Base-by-base conservation (phyloP, 1,140 invertebrate genomes). In the Ephestia elutella region DNA sequence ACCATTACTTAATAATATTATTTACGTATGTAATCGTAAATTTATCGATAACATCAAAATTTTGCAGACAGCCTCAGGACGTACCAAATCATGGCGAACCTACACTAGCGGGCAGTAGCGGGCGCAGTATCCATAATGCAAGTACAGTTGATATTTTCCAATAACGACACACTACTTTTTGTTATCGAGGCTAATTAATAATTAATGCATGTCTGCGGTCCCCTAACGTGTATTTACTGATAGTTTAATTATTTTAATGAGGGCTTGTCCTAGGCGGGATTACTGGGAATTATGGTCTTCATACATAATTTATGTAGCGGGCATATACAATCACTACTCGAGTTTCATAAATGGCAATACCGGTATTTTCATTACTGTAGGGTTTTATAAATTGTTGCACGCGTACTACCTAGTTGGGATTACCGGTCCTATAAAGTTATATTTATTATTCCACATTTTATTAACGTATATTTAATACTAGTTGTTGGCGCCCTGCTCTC, bases 141-240 rank as follows among this genome's bases (percentile, higher is more conserved):
- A 81, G 66, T 57, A 54, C 74, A 60, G 66, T 67, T 63, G 68
- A 70, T 71, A 73, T 75, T 73, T 70, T 68, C 74, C 69, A 71
- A 75, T 77, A 75, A 75, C 78, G 70, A 71, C 65, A 73, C 60
- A 73, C 62, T 63, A 72, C 64, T 80, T 83, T 82, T 81, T 79
- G 67, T 73, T 63, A 68, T 66, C 11, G 71, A 71, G 71, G 72
- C 75, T 81, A 82, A 82, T 82, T 85, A 80, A 74, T 77, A 81
- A 68, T 80, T 75, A 76, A 80, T 77, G 65, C 59, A 68, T 75
- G 72, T 71, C 69, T 71, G 71, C 65, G 66, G 61, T 63, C 57
- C 62, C 63, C 60, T 73, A 69, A 69, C 66, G 68, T 70, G 70
- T 73, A 68, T 59, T 57, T 32, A 56, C 63, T 66, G 62, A 70